These are phyloP conservation scores for Brachionus manjavacas DNA, from an alignment of 1,140 invertebrate species.

Conservation along the genomic window DNA sequence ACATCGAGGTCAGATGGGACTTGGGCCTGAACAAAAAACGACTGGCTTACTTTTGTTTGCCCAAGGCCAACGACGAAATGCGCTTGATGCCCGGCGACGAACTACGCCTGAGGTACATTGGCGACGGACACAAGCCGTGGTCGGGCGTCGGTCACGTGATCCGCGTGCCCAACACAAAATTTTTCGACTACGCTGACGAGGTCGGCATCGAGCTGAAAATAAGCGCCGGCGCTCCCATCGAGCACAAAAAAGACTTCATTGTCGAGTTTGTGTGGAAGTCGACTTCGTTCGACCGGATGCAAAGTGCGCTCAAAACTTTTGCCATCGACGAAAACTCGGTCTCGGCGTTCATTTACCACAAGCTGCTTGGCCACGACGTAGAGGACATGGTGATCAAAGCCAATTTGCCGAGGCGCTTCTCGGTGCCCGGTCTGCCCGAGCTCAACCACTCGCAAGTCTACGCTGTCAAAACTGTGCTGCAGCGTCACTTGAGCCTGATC, in stretches of 20 bases:
- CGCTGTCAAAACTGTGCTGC: conserved; percentile 96
- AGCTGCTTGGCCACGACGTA: conserved; percentile 88
- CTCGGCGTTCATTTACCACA: conserved; percentile 93
- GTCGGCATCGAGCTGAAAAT: conserved; percentile 92
- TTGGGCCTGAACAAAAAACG: conserved; percentile 95
- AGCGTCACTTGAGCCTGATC: conserved; percentile 90
- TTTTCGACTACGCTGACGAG: conserved; percentile 83
- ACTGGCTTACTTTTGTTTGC: conserved; percentile 64
- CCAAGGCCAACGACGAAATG: conserved; percentile 66
- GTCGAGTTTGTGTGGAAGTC: conserved; percentile 99
- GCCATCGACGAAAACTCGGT: conserved; percentile 92
- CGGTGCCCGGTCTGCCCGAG: conserved; percentile 91
- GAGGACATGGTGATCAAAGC: conserved; percentile 80
- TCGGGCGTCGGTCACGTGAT: conserved; percentile 89
- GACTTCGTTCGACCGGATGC: conserved; percentile 97
- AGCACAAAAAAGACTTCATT: conserved; percentile 88
- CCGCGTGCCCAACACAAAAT: conserved; percentile 85
- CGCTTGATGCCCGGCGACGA: conserved; percentile 99
- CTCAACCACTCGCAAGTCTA: conserved; percentile 94
- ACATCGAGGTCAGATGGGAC: conserved; percentile 96
- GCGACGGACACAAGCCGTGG: conserved; percentile 79
- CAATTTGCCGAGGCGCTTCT: conserved; percentile 88
- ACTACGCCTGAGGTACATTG: conserved; percentile 82
- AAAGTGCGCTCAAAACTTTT: conserved; percentile 85
- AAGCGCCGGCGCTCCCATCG: conserved; percentile 78